Conservation (phyloP, 1,140 invertebrate species). For the Coelopa frigida region DNA sequence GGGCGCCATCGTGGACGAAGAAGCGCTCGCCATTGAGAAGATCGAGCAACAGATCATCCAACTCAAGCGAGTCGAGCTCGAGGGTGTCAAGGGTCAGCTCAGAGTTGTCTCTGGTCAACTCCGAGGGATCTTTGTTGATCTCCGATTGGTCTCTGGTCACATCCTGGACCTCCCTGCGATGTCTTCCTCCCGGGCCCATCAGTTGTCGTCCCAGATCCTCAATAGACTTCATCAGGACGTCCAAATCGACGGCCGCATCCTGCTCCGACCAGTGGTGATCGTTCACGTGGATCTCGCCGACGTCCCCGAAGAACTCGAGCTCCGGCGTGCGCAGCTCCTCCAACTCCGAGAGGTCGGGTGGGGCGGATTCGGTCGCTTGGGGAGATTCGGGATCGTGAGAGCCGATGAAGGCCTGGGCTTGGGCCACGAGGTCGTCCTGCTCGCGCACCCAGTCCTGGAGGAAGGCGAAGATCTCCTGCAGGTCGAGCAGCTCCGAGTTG, state of each 20-base stretch:
- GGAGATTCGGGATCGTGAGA: not conserved
- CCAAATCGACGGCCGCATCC: slow-evolving; percentile 20
- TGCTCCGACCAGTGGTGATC: slow-evolving; percentile 21
- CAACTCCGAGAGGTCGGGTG: not conserved
- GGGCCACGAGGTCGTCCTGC: slow-evolving; percentile 23
- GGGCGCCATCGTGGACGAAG: slow-evolving; percentile 26
- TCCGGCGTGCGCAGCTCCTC: slow-evolving; percentile 19
- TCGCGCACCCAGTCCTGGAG: slow-evolving; percentile 28
- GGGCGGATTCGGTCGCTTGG: slow-evolving; percentile 6
- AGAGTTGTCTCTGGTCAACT: no score
- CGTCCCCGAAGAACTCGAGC: slow-evolving; percentile 20
- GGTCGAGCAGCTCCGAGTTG: slow-evolving; percentile 34
- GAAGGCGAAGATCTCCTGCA: slow-evolving; percentile 37
- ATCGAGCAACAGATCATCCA: slow-evolving; percentile 19
- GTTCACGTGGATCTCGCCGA: slow-evolving; percentile 25
- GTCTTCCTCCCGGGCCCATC: slow-evolving; percentile 4
- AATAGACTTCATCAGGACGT: slow-evolving; percentile 22
- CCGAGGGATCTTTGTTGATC: not conserved
- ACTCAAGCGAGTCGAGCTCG: slow-evolving; percentile 25
- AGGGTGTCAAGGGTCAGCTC: slow-evolving; percentile 17
- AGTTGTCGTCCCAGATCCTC: slow-evolving; percentile 16
- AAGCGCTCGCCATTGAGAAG: slow-evolving; percentile 25
- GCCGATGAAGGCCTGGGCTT: slow-evolving; percentile 11
- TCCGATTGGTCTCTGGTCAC: slow-evolving; percentile 7
- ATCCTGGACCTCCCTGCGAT: slow-evolving; percentile 19